Base-by-base conservation (phyloP, 2,113 vertebrate species). In the Sinocyclocheilus grahami region DNA sequence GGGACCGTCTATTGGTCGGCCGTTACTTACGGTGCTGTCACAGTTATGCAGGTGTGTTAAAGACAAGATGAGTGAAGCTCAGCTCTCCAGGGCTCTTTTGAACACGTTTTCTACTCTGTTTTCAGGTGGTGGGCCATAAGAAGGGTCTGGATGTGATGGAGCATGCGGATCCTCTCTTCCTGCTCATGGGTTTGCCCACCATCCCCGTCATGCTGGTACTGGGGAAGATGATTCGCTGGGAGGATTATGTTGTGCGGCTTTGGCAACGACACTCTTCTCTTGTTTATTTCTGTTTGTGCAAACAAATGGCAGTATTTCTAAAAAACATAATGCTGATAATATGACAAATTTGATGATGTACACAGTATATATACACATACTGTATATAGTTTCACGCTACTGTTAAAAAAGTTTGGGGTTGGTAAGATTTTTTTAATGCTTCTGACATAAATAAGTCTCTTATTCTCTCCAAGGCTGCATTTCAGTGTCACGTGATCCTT, bases 151-250 rank as follows among this genome's bases (percentile, higher is more conserved):
- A 91, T 14, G 92, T 94, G 88, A 95, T 96, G 94, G 93, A 94
- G 91, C 91, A 92, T 12, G 95, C 95, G 0, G 94, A 95, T 90
- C 95, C 95, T 0, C 91, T 95, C 0, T 95, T 96, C 90, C 89
- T 95, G 37, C 87, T 96, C 39, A 93, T 95, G 92, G 94, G 94
- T 3, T 90, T 95, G 37, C 95, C 95, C 74, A 94, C 95, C 88
- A 95, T 96, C 72, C 95, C 95, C 0, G 94, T 96, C 51, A 87
- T 94, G 82, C 65, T 96, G 88, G 93, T 96, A 0, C 92, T 96
- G 86, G 95, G 95, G 2, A 95, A 94, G 90, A 95, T 95, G 93
- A 90, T 96, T 87, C 95, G 93, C 79, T 96, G 95, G 95, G 95
- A 96, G 85, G 95, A 96, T 48, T 94, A 93, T 0, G 27, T 95